Conservation (phyloP, 2,888 invertebrate genomes). For the Parapristionchus giblindavisi region DNA sequence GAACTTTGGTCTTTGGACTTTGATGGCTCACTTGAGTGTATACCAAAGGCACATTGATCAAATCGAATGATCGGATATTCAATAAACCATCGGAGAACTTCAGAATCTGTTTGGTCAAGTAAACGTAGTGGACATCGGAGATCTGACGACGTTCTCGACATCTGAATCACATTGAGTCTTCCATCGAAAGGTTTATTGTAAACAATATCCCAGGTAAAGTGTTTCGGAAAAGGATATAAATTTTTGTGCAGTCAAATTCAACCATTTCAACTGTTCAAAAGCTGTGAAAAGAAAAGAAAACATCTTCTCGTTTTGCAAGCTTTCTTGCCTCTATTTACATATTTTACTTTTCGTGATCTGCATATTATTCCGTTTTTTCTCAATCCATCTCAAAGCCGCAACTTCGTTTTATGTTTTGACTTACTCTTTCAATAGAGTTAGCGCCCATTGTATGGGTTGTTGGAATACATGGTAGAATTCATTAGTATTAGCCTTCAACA, state of each 20-base stretch:
- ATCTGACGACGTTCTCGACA: slow-evolving; percentile 30
- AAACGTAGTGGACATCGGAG: slow-evolving; percentile 32
- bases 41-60: slow-evolving; percentile 54
- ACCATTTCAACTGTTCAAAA: no score
- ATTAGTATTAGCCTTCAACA: slow-evolving; percentile 39
- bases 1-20: not conserved
- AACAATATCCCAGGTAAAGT: no score
- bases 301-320: no score
- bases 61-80: slow-evolving; percentile 56
- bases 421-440: slow-evolving; percentile 39
- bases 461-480: not conserved
- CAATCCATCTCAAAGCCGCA: no score
- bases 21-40: slow-evolving; percentile 46
- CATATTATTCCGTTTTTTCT: no score
- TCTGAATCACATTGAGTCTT: not conserved
- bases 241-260: no score
- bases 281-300: no score
- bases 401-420: no score
- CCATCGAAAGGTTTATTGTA: no score
- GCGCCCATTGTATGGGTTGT: slow-evolving; percentile 30
- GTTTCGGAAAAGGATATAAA: no score
- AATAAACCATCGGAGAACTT: slow-evolving; percentile 52
- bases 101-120: slow-evolving; percentile 43
- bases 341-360: no score
- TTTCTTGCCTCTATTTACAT: no score